These are phyloP conservation scores for Furnarius figulus DNA, from an alignment of 2,113 vertebrate species.

Conservation along the genomic window DNA sequence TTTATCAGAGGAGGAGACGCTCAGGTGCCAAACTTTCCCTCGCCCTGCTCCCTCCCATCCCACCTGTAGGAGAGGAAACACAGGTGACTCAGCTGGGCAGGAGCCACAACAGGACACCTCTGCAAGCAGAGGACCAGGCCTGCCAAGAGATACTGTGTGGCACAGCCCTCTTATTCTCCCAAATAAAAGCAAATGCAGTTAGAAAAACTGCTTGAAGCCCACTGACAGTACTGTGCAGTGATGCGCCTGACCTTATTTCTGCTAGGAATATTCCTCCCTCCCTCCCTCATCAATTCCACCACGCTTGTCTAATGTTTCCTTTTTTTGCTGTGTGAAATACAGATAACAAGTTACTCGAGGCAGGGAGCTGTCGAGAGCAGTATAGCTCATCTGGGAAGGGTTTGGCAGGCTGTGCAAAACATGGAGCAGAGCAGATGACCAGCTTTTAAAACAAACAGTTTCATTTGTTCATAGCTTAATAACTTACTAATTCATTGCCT, in stretches of 20 bases:
- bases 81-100: neutral
- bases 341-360: constrained; percentile 45
- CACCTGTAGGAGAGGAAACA: neutral
- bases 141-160: neutral
- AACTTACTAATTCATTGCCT: constrained; percentile 18
- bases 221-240: neutral
- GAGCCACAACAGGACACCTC: neutral
- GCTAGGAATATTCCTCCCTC: neutral
- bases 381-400: neutral
- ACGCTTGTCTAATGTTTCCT: neutral
- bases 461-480: neutral
- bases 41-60: neutral
- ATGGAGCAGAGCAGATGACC: neutral
- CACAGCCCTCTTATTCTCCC: neutral
- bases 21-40: neutral
- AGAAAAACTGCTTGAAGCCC: neutral
- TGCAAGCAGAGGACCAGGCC: neutral
- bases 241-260: constrained; percentile 17
- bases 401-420: neutral
- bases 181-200: neutral
- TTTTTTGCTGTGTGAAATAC: constrained; percentile 13
- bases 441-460: constrained; percentile 9
- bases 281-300: constrained; percentile 3
- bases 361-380: constrained; percentile 15
- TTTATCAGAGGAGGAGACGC: neutral